phyloP scores from a whole-genome alignment of 2,113 vertebrate genomes.

The Macrotis lagotis region DNA sequence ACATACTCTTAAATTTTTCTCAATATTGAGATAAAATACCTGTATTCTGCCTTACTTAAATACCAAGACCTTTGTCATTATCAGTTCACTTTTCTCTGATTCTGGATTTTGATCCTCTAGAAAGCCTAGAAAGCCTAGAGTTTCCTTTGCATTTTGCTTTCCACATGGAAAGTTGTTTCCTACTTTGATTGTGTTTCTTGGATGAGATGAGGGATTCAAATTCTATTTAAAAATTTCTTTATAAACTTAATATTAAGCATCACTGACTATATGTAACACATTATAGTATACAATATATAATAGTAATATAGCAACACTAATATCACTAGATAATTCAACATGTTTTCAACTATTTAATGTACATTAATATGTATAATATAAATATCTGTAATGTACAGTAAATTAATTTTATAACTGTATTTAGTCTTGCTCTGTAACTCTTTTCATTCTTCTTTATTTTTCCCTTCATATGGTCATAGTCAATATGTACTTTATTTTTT shows the following conservation, averaged over 20 bases:
- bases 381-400: too few species aligned
- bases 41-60: background rate
- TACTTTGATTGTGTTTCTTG: background rate
- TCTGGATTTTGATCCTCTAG: constrained; percentile 54
- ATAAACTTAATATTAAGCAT: background rate
- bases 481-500: background rate
- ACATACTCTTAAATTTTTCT: background rate
- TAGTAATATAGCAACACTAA: background rate
- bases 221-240: background rate
- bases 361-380: too few species aligned
- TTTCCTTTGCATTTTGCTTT: background rate
- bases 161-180: constrained; percentile 28
- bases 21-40: background rate
- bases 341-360: background rate
- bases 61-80: background rate
- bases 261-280: background rate
- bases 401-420: background rate
- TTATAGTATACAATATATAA: background rate
- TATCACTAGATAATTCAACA: background rate
- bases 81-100: background rate
- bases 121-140: background rate
- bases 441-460: background rate
- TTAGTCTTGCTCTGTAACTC: background rate
- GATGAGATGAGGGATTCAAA: background rate
- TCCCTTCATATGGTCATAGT: background rate